Conservation (phyloP, 1,140 invertebrate genomes). For the Drosophila mayri region DNA sequence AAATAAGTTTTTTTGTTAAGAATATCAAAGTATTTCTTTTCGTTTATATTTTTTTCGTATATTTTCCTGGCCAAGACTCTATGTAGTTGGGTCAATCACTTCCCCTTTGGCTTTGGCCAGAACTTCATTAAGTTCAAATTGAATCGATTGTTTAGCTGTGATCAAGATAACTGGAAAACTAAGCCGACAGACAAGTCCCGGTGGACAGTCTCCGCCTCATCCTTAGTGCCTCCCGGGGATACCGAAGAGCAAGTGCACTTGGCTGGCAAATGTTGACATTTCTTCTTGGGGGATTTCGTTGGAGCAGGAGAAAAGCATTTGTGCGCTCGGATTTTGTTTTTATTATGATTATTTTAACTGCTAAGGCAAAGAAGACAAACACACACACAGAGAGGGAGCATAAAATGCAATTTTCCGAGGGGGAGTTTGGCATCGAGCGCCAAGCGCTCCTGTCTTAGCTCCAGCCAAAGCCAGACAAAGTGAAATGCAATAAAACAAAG, state of each 20-base stretch:
- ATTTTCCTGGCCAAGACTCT: background rate
- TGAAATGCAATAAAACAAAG: conserved; percentile 82
- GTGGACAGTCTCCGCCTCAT: conserved; percentile 23
- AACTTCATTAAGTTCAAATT: conserved; percentile 74
- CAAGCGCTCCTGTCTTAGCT: background rate
- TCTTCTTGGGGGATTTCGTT: conserved; percentile 49
- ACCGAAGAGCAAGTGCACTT: conserved; percentile 59
- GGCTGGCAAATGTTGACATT: conserved; percentile 77
- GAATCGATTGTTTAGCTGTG: conserved; percentile 72
- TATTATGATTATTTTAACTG: conserved; percentile 83
- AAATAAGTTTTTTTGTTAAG: no score
- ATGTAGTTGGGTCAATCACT: background rate
- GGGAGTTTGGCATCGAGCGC: conserved; percentile 54
- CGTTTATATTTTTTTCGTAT: background rate
- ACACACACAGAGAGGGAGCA: conserved; percentile 62
- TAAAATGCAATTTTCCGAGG: conserved; percentile 73
- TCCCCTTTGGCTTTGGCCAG: conserved; percentile 1
- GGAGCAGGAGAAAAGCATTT: conserved; percentile 40
- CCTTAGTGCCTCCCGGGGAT: background rate
- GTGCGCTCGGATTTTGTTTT: conserved; percentile 74
- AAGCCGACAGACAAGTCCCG: conserved; percentile 59
- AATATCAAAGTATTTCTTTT: no score
- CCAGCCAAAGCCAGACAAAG: conserved; percentile 70
- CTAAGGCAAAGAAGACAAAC: conserved; percentile 72
- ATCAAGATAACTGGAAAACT: conserved; percentile 69